Evolutionary conservation across 1,140 invertebrate genomes (phyloP).

Genomic region (Aphaenogaster rudis): DNA sequence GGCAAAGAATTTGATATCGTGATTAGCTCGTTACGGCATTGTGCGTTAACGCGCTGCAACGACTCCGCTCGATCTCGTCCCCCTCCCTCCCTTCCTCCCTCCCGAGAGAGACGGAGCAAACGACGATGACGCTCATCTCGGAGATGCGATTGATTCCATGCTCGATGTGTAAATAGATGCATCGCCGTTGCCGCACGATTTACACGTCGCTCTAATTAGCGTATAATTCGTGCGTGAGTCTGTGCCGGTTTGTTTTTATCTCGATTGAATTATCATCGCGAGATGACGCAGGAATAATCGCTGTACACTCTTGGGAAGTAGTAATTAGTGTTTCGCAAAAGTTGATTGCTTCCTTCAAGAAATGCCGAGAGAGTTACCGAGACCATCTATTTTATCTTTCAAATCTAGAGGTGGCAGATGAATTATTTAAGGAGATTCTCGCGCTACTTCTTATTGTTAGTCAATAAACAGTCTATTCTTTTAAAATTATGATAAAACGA

Average conservation of each 20-base stretch:
- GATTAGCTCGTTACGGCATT: conserved; percentile 85
- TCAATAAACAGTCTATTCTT: no score
- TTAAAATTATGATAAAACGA: no score
- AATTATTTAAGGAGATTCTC: background rate
- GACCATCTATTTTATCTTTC: conserved; percentile 28
- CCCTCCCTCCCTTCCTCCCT: conserved; percentile 14
- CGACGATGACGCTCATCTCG: background rate
- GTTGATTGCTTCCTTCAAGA: conserved; percentile 25
- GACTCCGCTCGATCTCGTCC: conserved; percentile 66
- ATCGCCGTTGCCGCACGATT: conserved; percentile 1
- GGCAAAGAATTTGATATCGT: conserved; percentile 86
- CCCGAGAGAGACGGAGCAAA: conserved; percentile 33
- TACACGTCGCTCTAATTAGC: conserved; percentile 44
- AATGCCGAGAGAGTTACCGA: background rate
- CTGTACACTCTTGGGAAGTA: background rate
- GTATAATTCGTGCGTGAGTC: conserved; percentile 35
- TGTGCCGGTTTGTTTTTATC: conserved; percentile 26
- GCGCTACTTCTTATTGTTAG: no score
- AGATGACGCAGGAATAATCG: conserved; percentile 25
- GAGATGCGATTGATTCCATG: conserved; percentile 69
- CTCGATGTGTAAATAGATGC: conserved; percentile 71
- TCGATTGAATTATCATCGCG: conserved; percentile 50
- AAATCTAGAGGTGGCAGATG: background rate
- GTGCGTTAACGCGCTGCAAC: conserved; percentile 79
- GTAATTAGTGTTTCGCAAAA: conserved; percentile 32